A percentile compares a stretch with the other conserved stretches of the same genome.
Conservation (phyloP, 1,140 invertebrate genomes). For the Hyposmocoma kahamanoa region DNA sequence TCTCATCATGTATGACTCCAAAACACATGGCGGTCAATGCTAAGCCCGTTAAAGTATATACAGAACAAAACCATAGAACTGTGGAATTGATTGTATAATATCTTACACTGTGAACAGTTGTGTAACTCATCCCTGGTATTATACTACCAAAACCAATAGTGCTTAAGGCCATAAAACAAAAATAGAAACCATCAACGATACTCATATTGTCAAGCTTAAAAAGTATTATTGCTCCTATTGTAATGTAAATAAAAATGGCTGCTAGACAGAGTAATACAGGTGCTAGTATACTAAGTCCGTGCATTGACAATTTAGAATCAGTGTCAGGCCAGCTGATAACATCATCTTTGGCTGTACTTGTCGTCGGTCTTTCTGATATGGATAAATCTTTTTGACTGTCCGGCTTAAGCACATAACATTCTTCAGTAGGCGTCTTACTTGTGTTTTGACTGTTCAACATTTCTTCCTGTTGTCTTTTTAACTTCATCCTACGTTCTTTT, state of each 20-base stretch:
- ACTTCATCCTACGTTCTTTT: conserved; percentile 85
- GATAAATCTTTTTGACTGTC: conserved; percentile 63
- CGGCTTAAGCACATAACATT: conserved; percentile 81
- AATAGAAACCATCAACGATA: conserved; percentile 92
- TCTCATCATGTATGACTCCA: conserved; percentile 96
- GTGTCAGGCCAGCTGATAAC: conserved; percentile 74
- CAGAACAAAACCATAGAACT: conserved; percentile 92
- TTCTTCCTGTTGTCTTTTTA: conserved; percentile 86
- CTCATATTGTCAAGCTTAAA: conserved; percentile 89
- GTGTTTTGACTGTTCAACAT: conserved; percentile 79
- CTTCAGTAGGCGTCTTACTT: conserved; percentile 74
- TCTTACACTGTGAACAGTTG: conserved; percentile 70
- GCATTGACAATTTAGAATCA: conserved; percentile 84
- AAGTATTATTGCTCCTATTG: conserved; percentile 90
- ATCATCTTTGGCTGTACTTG: conserved; percentile 61
- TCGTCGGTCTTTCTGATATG: conserved; percentile 56
- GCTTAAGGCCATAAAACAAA: conserved; percentile 95
- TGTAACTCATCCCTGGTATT: conserved; percentile 83
- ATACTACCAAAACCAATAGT: conserved; percentile 95
- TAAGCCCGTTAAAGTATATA: conserved; percentile 96
- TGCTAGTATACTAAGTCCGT: conserved; percentile 84
- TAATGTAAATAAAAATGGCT: conserved; percentile 89
- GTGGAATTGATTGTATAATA: conserved; percentile 66
- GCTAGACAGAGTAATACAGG: conserved; percentile 86
- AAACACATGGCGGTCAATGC: conserved; percentile 98